Percentiles rank a stretch among this genome's conserved stretches.
Evolutionary conservation across 53 echinoderm and acorn worm genomes (phyloP).

Genomic region (Apostichopus leukothele): DNA sequence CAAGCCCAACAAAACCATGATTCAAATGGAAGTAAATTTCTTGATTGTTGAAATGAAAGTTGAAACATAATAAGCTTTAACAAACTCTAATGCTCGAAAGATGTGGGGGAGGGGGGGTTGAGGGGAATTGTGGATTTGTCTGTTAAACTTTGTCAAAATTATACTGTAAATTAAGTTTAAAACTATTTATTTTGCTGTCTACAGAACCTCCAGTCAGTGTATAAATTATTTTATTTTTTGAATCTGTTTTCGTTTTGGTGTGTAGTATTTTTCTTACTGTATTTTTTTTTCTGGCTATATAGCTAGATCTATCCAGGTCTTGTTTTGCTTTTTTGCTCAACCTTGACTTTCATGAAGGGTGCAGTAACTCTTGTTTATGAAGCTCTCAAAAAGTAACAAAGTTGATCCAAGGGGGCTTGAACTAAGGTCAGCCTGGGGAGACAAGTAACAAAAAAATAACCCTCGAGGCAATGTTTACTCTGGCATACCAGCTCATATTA

Average conservation of each 20-base stretch:
- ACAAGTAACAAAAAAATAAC: not conserved
- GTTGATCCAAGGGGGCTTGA: conserved; percentile 31
- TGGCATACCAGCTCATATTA: conserved; percentile 43
- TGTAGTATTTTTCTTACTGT: not conserved
- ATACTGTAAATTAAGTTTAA: too few species aligned
- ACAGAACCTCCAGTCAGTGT: too few species aligned
- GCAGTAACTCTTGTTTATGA: conserved; percentile 18
- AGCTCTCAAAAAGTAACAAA: conserved; percentile 46
- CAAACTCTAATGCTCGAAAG: too few species aligned
- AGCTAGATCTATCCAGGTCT: not conserved
- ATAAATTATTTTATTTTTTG: too few species aligned
- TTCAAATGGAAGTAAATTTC: too few species aligned
- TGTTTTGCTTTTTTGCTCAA: conserved; percentile 15
- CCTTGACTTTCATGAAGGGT: conserved; percentile 35
- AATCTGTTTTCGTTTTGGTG: not conserved
- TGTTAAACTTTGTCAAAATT: too few species aligned
- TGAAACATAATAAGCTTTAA: too few species aligned
- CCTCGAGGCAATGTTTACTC: conserved; percentile 31
- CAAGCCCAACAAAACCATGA: too few species aligned
- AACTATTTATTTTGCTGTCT: too few species aligned
- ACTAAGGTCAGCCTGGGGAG: conserved; percentile 33
- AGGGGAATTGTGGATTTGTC: too few species aligned
- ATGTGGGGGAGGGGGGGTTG: too few species aligned
- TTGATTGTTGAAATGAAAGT: too few species aligned
- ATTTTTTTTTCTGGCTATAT: not conserved